Evolutionary conservation across 37 sponge, comb jelly and placozoan genomes (phyloP), one percentile per base, ranked within the genome.

Genomic region (Diacarnus erythraeanus): DNA sequence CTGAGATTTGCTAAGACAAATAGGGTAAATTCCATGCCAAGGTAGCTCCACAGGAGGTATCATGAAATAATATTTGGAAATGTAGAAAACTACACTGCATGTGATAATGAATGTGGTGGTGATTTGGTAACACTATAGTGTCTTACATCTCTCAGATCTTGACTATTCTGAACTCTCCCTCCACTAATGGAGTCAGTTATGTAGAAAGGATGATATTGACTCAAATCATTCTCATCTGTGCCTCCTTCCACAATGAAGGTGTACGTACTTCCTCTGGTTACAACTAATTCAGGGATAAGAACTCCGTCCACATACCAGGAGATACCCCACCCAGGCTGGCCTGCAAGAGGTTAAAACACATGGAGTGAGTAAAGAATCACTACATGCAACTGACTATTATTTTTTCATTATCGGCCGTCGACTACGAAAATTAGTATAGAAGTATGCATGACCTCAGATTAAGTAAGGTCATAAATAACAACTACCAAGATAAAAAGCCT

Each of bases 121-220:
- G 56, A 54, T 10, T 20, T 17, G 10, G 17, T 54, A 10, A 20
- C 65, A 64, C n/a, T 9, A 9, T 20, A 5, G 43, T 71, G 5
- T 43, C 72, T 39, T 42, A 81, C 82, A 43, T 61, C 82, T 64
- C 41, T 15, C 44, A 43, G 29, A 34, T 10, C 37, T 6, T 60
- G 33, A 18, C 33, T 29, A 59, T 68, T 74, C 15, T 22, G 29
- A 18, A 72, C 59, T 61, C 74, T 72, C 8, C 83, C 83, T 37
- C 83, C 83, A 69, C 38, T 41, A n/a, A 30, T 39, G 8, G 84
- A 80, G 60, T 74, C 51, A 0, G 88, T 87, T 76, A 92, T 83
- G 77, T 92, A 92, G 42, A 92, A 80, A n/a, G 92, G 92, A 87
- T 87, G 92, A 47, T 92, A 84, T 38, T 21, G 1, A n/a, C 71